These are phyloP conservation scores for Tamandua tetradactyla DNA, from an alignment of 2,797 vertebrate genomes.

Conservation along the genomic window DNA sequence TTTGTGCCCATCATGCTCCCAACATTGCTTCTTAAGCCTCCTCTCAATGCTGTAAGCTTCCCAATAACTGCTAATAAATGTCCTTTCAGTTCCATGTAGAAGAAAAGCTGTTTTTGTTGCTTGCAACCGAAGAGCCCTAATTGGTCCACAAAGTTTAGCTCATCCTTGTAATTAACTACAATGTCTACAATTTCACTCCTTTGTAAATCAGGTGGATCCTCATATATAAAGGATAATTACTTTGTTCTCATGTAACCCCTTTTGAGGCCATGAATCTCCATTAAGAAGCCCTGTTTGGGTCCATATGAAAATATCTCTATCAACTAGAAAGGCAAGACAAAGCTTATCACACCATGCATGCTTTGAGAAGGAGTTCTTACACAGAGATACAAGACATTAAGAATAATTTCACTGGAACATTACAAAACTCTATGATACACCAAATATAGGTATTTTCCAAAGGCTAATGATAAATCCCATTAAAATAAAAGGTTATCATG, in stretches of 20 bases:
- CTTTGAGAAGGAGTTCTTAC: slow-evolving; percentile 22
- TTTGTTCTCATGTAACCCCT: slow-evolving; percentile 68
- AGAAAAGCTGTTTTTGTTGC: slow-evolving; percentile 47
- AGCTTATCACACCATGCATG: not conserved
- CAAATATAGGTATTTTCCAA: not conserved
- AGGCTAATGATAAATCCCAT: not conserved
- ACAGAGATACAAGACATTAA: not conserved
- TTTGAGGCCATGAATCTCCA: slow-evolving; percentile 72
- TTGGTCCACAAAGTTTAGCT: slow-evolving; percentile 60
- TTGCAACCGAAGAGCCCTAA: slow-evolving; percentile 59
- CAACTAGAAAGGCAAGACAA: slow-evolving; percentile 33
- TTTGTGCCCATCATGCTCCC: not conserved
- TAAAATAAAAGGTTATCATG: not conserved
- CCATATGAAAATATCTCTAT: slow-evolving; percentile 23
- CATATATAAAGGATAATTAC: slow-evolving; percentile 72
- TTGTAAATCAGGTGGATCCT: slow-evolving; percentile 68
- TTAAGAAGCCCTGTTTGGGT: slow-evolving; percentile 49
- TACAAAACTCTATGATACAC: not conserved
- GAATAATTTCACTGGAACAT: not conserved
- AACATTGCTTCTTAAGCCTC: not conserved
- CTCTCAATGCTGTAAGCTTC: not conserved
- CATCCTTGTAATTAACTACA: slow-evolving; percentile 70
- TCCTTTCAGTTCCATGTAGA: not conserved
- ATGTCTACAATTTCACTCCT: slow-evolving; percentile 66
- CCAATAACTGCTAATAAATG: not conserved